Evolutionary conservation across 2,113 vertebrate species (phyloP), one percentile per base, ranked within the genome.

Genomic region (Myrmophylax atrothorax): DNA sequence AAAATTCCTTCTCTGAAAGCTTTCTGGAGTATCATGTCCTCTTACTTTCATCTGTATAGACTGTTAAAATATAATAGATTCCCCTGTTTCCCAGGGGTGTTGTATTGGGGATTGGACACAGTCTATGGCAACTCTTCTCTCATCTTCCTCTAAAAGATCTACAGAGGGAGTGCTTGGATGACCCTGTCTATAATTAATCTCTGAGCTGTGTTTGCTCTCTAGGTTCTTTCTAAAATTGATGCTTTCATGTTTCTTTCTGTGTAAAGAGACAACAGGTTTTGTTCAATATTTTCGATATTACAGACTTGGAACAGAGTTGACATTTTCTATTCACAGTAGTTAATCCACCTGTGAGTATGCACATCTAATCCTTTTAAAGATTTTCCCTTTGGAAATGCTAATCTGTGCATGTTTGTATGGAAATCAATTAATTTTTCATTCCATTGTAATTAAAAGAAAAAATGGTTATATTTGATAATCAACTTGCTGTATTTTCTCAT

Each of bases 361-460:
- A 94, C 84, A 26, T 73, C 79, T 96, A 97, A 96, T 96, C 37
- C 40, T 84, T 97, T 95, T 79, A 95, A 93, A 96, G n/a, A 92
- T 69, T 95, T 73, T 94, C 73, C 50, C 40, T 81, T 80, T 84
- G 81, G 93, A 97, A 96, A 92, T 87, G 56, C 49, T 88, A 93
- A 90, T 87, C 28, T 92, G 17, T 80, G 13, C 31, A 74, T 76
- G 78, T 84, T 70, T 50, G 84, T 56, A 33, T 31, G 14, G 77
- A 64, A 92, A 92, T 78, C 16, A 37, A 87, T 60, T 89, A 4
- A 12, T 13, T 55, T 69, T 91, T 86, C 10, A 70, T 95, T 73
- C 33, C 18, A 59, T 7, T 37, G 2, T 11, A 91, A 90, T 90
- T 87, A 73, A 28, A 35, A 79, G 64, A 52, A 2, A 78, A 63